Conservation (phyloP, 1,140 invertebrate species). For the Eumaeus atala region DNA sequence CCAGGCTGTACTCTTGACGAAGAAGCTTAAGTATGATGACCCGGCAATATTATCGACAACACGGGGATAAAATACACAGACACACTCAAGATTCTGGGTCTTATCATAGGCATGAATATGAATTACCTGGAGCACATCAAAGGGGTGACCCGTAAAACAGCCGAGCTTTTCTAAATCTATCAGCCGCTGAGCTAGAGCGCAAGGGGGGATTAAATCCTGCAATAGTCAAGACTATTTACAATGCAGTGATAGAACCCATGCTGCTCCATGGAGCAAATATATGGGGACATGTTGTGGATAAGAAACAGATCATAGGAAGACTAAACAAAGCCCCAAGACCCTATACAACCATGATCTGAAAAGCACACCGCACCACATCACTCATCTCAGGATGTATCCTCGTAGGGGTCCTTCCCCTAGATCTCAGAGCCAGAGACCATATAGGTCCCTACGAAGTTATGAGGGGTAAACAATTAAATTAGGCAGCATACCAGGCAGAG, state of each 20-base stretch:
- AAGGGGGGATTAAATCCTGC: not conserved
- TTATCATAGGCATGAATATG: not conserved
- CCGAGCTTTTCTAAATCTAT: not conserved
- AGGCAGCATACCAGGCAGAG: not conserved
- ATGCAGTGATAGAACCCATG: too few relatives aligned
- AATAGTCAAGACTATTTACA: too few relatives aligned
- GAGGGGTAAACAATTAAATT: not conserved
- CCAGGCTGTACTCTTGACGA: not conserved
- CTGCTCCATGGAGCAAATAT: too few relatives aligned
- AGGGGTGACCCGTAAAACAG: not conserved
- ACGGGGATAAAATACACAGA: not conserved
- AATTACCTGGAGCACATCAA: constrained; percentile 4
- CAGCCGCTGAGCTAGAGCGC: not conserved
- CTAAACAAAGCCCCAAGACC: too few relatives aligned
- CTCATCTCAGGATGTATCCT: too few relatives aligned
- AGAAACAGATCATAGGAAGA: too few relatives aligned
- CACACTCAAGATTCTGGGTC: constrained; percentile 12
- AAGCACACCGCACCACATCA: too few relatives aligned
- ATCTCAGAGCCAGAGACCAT: too few relatives aligned
- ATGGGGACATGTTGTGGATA: too few relatives aligned
- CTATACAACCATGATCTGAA: too few relatives aligned
- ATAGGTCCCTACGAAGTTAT: not conserved
- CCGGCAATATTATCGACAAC: not conserved
- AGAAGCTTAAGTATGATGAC: not conserved
- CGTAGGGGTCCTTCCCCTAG: too few relatives aligned